Percentiles rank a stretch among this genome's conserved stretches.
Evolutionary conservation across 1,140 invertebrate species (phyloP).

Genomic region (Diorhabda sublineata): DNA sequence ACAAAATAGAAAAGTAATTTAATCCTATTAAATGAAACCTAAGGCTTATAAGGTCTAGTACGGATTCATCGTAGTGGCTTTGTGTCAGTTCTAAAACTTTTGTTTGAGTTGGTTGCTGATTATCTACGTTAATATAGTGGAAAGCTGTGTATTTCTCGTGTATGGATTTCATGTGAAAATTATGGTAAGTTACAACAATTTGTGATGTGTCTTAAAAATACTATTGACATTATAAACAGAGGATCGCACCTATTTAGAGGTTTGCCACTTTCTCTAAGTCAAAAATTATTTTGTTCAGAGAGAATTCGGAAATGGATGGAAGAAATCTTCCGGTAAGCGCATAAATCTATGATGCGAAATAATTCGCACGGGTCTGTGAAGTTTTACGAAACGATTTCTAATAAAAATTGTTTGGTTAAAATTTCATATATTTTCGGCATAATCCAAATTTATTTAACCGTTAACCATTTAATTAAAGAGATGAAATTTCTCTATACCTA

Average conservation of each 20-base stretch:
- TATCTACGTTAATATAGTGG: background rate
- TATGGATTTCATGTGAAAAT: background rate
- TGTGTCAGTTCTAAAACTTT: constrained; percentile 6
- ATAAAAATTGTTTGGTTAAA: too few species aligned
- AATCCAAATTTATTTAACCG: too few species aligned
- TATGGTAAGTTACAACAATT: background rate
- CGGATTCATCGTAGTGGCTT: constrained; percentile 11
- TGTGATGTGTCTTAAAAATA: background rate
- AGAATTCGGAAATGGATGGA: too few species aligned
- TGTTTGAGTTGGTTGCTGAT: background rate
- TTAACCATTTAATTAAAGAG: too few species aligned
- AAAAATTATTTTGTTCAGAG: too few species aligned
- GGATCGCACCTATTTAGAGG: background rate
- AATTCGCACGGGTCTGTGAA: too few species aligned
- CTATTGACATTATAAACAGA: background rate
- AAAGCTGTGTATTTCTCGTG: background rate
- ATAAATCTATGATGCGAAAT: too few species aligned
- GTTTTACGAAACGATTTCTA: too few species aligned
- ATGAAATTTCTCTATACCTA: too few species aligned
- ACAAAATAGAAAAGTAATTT: constrained; percentile 13
- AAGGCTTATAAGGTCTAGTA: constrained; percentile 1
- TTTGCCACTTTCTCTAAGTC: background rate
- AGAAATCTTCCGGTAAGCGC: too few species aligned
- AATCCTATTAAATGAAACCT: constrained; percentile 22
- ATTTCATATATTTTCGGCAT: too few species aligned